Percentiles rank a stretch among this genome's conserved stretches.
These are phyloP conservation scores for Diplogasteroides magnus DNA, from an alignment of 1,140 invertebrate species.

Conservation along the genomic window DNA sequence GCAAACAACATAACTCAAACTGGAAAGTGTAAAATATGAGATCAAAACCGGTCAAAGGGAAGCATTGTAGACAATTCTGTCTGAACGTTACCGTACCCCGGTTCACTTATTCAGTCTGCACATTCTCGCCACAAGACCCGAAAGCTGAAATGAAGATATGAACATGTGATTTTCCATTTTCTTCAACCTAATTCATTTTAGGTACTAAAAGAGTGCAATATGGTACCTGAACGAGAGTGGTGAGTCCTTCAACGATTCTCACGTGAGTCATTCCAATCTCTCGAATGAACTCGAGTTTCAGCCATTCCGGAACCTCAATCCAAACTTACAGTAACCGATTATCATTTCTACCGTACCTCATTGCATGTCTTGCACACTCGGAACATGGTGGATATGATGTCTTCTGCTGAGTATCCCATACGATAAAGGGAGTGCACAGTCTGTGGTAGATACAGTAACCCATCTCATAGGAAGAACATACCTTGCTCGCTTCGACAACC, in stretches of 20 bases:
- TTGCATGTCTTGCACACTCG: constrained; percentile 73
- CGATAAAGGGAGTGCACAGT: constrained; percentile 80
- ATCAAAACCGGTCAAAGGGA: too few species aligned
- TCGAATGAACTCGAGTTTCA: constrained; percentile 59
- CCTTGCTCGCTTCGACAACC: constrained; percentile 21
- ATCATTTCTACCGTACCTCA: constrained; percentile 2
- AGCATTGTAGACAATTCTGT: too few species aligned
- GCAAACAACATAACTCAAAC: too few species aligned
- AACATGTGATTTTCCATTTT: too few species aligned
- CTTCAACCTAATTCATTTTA: too few species aligned
- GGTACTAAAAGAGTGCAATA: too few species aligned
- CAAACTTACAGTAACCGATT: background rate
- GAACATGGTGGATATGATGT: constrained; percentile 90
- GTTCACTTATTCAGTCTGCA: constrained; percentile 61
- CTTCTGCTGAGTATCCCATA: constrained; percentile 88
- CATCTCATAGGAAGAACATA: background rate
- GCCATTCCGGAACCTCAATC: background rate
- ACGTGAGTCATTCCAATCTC: constrained; percentile 88
- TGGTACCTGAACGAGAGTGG: constrained; percentile 77
- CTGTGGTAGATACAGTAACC: background rate
- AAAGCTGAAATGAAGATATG: too few species aligned
- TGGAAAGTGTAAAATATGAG: too few species aligned
- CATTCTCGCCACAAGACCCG: constrained; percentile 76
- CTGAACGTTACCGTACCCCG: too few species aligned
- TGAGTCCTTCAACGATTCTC: constrained; percentile 79